phyloP scores from a whole-genome alignment of 1,140 invertebrate species.

The Mizuhopecten yessoensis region DNA sequence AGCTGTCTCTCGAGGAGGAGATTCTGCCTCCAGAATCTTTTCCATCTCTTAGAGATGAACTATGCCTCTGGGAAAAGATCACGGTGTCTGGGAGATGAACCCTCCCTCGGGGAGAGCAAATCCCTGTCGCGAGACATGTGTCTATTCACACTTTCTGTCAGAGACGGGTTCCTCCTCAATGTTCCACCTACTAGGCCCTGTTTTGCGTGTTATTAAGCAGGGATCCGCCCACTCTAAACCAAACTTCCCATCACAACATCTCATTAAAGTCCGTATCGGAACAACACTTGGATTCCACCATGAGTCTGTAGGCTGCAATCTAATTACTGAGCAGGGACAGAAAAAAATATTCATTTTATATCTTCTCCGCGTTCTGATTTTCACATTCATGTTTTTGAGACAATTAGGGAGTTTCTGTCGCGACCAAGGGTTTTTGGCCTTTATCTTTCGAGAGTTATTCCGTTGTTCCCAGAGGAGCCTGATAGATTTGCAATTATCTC shows the following conservation, averaged over 20 bases:
- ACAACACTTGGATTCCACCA: background rate
- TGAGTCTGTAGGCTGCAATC: background rate
- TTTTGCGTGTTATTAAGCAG: background rate
- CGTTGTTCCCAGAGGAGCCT: background rate
- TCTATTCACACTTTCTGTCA: background rate
- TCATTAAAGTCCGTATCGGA: background rate
- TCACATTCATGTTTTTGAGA: background rate
- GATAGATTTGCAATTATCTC: conserved; percentile 21
- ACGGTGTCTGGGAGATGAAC: background rate
- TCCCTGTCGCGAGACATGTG: no score
- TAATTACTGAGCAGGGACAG: conserved; percentile 24
- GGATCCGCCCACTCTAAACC: background rate
- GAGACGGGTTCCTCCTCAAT: background rate
- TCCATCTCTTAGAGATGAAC: no score
- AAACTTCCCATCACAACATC: background rate
- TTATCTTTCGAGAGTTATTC: background rate
- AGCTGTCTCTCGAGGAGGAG: no score
- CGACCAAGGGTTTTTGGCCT: conserved; percentile 36
- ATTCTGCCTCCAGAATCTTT: no score
- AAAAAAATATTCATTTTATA: conserved; percentile 32
- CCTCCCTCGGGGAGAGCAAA: background rate
- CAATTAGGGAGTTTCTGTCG: conserved; percentile 4
- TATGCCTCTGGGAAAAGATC: no score
- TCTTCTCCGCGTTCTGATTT: background rate
- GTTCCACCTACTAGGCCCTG: background rate